Evolutionary conservation across 2,113 vertebrate genomes (phyloP), one percentile per base, ranked within the genome.

Genomic region (Catharus fuscescens): DNA sequence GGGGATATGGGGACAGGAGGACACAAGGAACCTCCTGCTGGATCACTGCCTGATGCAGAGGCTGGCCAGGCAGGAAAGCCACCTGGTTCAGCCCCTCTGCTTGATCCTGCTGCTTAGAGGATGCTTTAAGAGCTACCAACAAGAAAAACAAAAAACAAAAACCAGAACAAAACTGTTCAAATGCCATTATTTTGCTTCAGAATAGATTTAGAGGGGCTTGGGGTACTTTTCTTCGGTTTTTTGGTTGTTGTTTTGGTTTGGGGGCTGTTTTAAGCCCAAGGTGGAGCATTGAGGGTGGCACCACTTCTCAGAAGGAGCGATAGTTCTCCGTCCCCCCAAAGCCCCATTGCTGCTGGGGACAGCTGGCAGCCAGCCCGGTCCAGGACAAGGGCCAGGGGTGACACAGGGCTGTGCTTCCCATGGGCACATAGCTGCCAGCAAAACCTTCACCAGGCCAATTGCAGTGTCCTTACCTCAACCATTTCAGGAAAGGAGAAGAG

Each of bases 341-440:
- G 36, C 25, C 34, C 26, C 10, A 1, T 0, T 11, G 50, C 60
- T 0, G 0, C 77, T 18, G n/a, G 31, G 42, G 19, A 20, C 5
- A 4, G 62, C 29, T 45, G 28, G 38, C 53, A 25, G 47, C 42
- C 69, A 67, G 59, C 42, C 38, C 1, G 0, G 3, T 18, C 29
- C 47, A 34, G 59, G 44, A 21, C 54, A 59, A 34, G 8, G 18
- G 24, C 10, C 45, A 28, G 31, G 38, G n/a, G 45, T 14, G 61
- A 38, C 52, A 11, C 0, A 6, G 45, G 40, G 4, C 76, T 60
- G 34, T 23, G 45, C 60, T 61, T 42, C 61, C 18, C 13, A 1
- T 0, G 2, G 45, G 36, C 31, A 53, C 2, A 4, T 7, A 29
- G n/a, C 26, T 53, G 25, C 57, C 23, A 13, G 24, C 1, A 1